These are phyloP conservation scores for Poeciliopsis prolifica DNA, from an alignment of 2,113 vertebrate genomes.

Conservation along the genomic window DNA sequence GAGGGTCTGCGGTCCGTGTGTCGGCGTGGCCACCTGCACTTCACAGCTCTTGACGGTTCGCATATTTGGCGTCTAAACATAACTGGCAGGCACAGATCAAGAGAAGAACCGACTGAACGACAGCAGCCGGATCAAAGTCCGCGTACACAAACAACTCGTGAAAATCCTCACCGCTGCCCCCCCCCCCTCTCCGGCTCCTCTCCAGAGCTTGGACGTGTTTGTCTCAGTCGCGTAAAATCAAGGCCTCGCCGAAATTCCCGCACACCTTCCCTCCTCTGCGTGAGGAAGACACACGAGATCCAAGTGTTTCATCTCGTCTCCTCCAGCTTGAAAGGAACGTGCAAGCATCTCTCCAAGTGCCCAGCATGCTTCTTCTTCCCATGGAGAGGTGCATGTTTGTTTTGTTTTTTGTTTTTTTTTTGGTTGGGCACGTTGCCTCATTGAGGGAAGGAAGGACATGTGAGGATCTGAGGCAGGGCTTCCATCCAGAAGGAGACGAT, in stretches of 20 bases:
- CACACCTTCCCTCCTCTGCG: constrained; percentile 32
- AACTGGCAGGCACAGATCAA: constrained; percentile 53
- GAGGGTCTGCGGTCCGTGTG: constrained; percentile 60
- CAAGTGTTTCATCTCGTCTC: constrained; percentile 31
- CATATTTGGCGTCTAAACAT: constrained; percentile 46
- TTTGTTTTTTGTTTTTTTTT: constrained; percentile 5
- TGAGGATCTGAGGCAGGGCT: constrained; percentile 22
- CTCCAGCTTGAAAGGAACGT: constrained; percentile 22
- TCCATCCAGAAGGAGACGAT: constrained; percentile 53
- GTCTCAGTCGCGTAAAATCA: constrained; percentile 50
- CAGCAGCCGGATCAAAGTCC: constrained; percentile 59
- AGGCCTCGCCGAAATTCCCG: constrained; percentile 20
- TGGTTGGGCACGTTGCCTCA: constrained; percentile 40
- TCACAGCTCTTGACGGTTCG: constrained; percentile 50
- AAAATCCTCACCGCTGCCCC: constrained; percentile 22
- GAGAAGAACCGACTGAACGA: constrained; percentile 54
- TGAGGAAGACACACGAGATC: constrained; percentile 13
- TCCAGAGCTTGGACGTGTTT: constrained; percentile 35
- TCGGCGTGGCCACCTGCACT: constrained; percentile 48
- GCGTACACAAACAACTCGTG: constrained; percentile 17
- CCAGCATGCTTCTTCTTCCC: constrained; percentile 40
- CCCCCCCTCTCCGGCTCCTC: neutral
- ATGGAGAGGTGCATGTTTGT: constrained; percentile 51
- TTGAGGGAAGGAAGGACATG: constrained; percentile 49
- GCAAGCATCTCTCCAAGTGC: constrained; percentile 28